These are phyloP conservation scores for Calephelis perditalis DNA, from an alignment of 2,888 invertebrate genomes.

Conservation along the genomic window DNA sequence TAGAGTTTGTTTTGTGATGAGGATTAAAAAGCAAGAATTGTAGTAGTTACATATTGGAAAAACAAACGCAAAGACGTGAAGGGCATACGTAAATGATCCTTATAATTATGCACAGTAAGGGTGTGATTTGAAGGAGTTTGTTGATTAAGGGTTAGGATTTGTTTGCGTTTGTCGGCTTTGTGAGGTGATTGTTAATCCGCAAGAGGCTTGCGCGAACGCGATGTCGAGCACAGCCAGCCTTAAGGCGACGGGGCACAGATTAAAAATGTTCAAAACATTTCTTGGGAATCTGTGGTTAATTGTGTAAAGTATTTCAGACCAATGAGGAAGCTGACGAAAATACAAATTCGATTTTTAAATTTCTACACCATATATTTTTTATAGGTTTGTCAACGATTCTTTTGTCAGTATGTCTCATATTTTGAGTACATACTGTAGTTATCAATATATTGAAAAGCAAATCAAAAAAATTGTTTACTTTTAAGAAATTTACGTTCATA, in stretches of 20 bases:
- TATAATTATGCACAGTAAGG: slow-evolving; percentile 37
- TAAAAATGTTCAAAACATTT: slow-evolving; percentile 37
- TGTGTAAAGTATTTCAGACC: background rate
- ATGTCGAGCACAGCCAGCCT: slow-evolving; percentile 39
- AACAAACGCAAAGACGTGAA: slow-evolving; percentile 30
- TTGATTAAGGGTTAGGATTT: slow-evolving; percentile 49
- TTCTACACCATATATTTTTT: too few relatives aligned
- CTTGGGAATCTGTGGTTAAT: slow-evolving; percentile 1
- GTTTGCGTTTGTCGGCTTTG: slow-evolving; percentile 50
- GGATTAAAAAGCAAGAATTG: slow-evolving; percentile 13
- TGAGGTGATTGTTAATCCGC: slow-evolving; percentile 52
- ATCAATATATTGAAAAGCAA: too few relatives aligned
- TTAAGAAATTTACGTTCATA: too few relatives aligned
- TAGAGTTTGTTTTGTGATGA: slow-evolving; percentile 33
- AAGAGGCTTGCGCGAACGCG: slow-evolving; percentile 56
- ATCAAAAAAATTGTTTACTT: too few relatives aligned
- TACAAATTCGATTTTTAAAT: too few relatives aligned
- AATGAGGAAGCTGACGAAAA: too few relatives aligned
- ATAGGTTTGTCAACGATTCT: too few relatives aligned
- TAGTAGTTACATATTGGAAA: slow-evolving; percentile 31
- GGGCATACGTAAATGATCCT: slow-evolving; percentile 33
- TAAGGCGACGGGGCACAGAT: slow-evolving; percentile 48
- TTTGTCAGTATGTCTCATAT: too few relatives aligned
- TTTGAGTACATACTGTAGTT: too few relatives aligned
- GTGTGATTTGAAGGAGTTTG: slow-evolving; percentile 42